Evolutionary conservation across 1,140 invertebrate genomes (phyloP), one percentile per base, ranked within the genome.

Genomic region (Pentalonia nigronervosa): DNA sequence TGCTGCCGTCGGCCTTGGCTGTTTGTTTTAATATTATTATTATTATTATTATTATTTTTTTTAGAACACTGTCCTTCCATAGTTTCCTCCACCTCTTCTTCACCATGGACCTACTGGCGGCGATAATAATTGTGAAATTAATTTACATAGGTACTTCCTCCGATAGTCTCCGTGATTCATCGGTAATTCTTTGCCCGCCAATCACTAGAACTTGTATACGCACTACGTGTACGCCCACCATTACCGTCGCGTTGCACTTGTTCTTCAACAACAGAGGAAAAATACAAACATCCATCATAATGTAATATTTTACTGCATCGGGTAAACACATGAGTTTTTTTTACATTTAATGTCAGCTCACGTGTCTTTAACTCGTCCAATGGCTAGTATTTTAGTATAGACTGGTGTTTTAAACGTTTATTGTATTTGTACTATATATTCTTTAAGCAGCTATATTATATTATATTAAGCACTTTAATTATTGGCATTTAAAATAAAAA

Each of bases 141-240:
- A 90, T 90, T 90, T 90, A 90, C 89, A 67, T 90, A 76, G 60
- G n/a, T 76, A 60, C 45, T 90, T 67, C 88, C 88, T 89, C 21
- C n/a, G 34, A 89, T 89, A 53, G 11, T 14, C 48, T 21, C 48
- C 1, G 34, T 89, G 50, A 89, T 36, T 89, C 88, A 89, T 23
- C 23, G 23, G 50, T 56, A 89, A 34, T 89, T 89, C 47, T 89
- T 56, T 89, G 34, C 48, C 48, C 8, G 23, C 34, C 45, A 88
- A 89, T 56, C 88, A 56, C 34, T 9, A 34, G 88, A 89, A 89
- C 34, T 89, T 23, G 23, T 56, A n/a, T n/a, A 53, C 17, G 20
- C 36, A 17, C 9, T 50, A 30, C 14, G 86, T 34, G 30, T 50
- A 88, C 47, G 25, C 87, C 87, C 87, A 50, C 87, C 17, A 23